Percentiles rank a stretch among this genome's conserved stretches.
These are phyloP conservation scores for Cetoscarus ocellatus DNA, from an alignment of 2,797 vertebrate genomes.

Conservation along the genomic window DNA sequence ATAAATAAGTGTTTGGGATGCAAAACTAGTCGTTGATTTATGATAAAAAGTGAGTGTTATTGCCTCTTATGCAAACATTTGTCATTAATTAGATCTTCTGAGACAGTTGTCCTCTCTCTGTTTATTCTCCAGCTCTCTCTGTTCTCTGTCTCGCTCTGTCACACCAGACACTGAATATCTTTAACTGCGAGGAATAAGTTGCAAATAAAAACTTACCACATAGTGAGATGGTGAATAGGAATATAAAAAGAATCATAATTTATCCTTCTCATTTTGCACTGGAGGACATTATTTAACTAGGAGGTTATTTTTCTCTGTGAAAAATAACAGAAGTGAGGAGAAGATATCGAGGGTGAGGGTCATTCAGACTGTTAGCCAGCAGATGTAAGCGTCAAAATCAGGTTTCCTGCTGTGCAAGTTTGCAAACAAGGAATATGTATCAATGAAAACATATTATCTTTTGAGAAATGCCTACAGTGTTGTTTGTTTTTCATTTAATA, in stretches of 20 bases:
- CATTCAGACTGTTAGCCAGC: no score
- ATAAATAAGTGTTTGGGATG: not conserved
- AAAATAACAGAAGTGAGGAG: no score
- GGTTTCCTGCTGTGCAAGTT: no score
- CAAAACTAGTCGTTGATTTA: slow-evolving; percentile 8
- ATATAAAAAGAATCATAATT: not conserved
- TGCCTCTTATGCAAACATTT: not conserved
- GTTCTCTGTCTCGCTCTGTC: not conserved
- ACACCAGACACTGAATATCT: not conserved
- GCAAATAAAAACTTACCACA: not conserved
- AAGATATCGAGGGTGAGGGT: no score
- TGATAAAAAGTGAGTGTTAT: slow-evolving; percentile 7
- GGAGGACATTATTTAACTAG: no score
- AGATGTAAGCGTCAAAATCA: no score
- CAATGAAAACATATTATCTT: no score
- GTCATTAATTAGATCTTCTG: slow-evolving; percentile 12
- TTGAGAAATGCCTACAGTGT: no score
- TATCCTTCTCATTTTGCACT: no score
- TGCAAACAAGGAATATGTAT: no score
- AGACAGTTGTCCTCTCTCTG: slow-evolving; percentile 2
- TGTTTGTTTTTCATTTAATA: no score
- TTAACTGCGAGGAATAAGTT: not conserved
- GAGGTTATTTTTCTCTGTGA: no score
- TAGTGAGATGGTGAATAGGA: not conserved
- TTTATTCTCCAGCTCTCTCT: not conserved